These are phyloP conservation scores for Ricordea florida DNA, from an alignment of 92 coral and sea anemone species.

Conservation along the genomic window DNA sequence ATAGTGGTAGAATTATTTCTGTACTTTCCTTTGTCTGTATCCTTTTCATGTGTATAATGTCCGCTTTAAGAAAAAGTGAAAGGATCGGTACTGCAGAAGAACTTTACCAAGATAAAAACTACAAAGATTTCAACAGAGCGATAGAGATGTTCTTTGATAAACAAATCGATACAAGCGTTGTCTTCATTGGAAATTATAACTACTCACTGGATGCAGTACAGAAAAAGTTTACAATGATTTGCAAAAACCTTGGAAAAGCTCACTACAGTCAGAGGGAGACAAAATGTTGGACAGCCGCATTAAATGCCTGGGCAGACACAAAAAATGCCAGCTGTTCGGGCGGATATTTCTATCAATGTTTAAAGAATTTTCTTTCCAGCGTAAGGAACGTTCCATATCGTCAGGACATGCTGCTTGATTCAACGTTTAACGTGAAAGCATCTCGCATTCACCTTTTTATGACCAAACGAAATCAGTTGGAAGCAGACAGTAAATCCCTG, in stretches of 20 bases:
- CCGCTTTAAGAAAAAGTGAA: not conserved
- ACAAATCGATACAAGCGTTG: conserved; percentile 21
- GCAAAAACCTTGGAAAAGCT: not conserved
- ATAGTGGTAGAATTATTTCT: not conserved
- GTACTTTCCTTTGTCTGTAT: not conserved
- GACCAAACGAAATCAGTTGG: not conserved
- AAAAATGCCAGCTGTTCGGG: conserved; percentile 8
- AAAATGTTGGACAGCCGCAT: conserved; percentile 34
- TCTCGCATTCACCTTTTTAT: conserved; percentile 39
- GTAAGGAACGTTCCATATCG: not conserved
- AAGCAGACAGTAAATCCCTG: not conserved
- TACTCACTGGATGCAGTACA: not conserved
- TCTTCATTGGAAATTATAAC: conserved; percentile 7
- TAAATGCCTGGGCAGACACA: conserved; percentile 14
- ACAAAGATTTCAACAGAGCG: not conserved
- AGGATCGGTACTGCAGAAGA: not conserved
- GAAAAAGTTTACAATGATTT: not conserved
- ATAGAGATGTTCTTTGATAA: not conserved
- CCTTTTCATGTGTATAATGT: not conserved
- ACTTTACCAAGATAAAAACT: not conserved
- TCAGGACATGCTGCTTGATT: conserved; percentile 15
- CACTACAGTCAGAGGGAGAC: not conserved
- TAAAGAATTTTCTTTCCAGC: conserved; percentile 3
- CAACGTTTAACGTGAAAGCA: not conserved
- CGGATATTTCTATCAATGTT: conserved; percentile 19